Evolutionary conservation across 2,888 invertebrate species (phyloP).

Genomic region (Himalopsyche kuldschensis): DNA sequence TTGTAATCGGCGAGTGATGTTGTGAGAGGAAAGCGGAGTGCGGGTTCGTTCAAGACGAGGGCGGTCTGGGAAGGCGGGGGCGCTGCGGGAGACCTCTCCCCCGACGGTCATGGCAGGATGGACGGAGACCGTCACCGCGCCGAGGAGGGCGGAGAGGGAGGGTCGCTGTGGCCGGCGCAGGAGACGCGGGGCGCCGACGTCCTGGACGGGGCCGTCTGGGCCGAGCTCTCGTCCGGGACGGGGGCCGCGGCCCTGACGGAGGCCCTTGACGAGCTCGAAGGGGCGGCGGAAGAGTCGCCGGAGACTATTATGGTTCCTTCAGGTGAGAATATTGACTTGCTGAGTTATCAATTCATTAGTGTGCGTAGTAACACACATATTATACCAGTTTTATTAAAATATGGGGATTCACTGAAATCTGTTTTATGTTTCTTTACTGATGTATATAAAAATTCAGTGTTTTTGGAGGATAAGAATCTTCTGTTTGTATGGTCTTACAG

Average conservation of each 20-base stretch:
- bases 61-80: not conserved
- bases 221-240: constrained; percentile 8
- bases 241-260: constrained; percentile 22
- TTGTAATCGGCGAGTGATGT: not conserved
- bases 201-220: constrained; percentile 35
- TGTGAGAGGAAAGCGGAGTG: not conserved
- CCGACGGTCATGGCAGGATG: constrained; percentile 37
- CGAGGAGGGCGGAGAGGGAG: constrained; percentile 24
- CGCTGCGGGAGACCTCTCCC: not conserved
- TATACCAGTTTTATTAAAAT: too few relatives aligned
- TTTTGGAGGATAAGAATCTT: too few relatives aligned
- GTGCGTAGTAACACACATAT: too few relatives aligned
- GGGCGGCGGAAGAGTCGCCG: constrained; percentile 30
- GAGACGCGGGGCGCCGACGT: not conserved
- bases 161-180: not conserved
- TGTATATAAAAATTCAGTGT: too few relatives aligned
- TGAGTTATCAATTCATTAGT: too few relatives aligned
- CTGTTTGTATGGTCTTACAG: too few relatives aligned
- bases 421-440: too few relatives aligned
- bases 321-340: constrained; percentile 47
- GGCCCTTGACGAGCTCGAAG: not conserved
- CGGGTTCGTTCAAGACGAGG: not conserved
- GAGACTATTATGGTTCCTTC: constrained; percentile 55
- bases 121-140: constrained; percentile 13
- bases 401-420: too few relatives aligned